Base-by-base conservation (phyloP, 2,888 invertebrate genomes). In the Lasioglossum zephyrum region DNA sequence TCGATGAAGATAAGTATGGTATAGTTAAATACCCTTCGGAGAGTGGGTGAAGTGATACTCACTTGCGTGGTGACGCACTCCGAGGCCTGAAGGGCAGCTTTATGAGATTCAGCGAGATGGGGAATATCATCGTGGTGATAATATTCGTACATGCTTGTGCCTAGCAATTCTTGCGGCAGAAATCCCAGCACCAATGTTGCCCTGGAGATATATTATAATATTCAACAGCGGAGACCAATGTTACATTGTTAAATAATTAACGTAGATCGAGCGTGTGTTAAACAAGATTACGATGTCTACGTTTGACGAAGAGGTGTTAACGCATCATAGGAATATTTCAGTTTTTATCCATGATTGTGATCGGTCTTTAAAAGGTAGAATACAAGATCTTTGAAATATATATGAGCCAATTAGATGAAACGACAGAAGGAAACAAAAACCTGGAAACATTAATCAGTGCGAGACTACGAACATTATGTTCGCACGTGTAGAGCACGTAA, bases 121-220 rank as follows among this genome's bases (percentile, higher is more conserved):
- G 97, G 96, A 85, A 98, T 97, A 94, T 98, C 98, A 66, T 97
- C 97, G 81, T 97, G 97, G 92, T 97, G 97, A 93, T 98, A 98
- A 95, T 98, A 98, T 95, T 99, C 99, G 95, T 99, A 99, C 96
- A 99, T 97, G 91, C 98, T 98, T 18, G 98, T 98, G 60, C 99
- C 99, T 39, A 99, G 95, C 74, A 99, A 95, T 96, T 99, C 99
- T 95, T 99, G 99, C 1, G 99, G 99, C 81, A 99, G 96, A 95
- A 98, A 99, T 2, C 99, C 99, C 84, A 99, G 96, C 57, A 98
- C 97, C 88, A 98, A 95, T 2, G 99, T 99, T 44, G 98, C 98
- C 94, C 98, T 98, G 95, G 31, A 84, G 44, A 49, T 13, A 53
- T 49, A 13, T 66, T 4, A 47, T 41, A 72, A 8, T n/a, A 2